These are phyloP conservation scores for Pterostichus niger DNA, from an alignment of 2,888 invertebrate genomes.

Conservation along the genomic window DNA sequence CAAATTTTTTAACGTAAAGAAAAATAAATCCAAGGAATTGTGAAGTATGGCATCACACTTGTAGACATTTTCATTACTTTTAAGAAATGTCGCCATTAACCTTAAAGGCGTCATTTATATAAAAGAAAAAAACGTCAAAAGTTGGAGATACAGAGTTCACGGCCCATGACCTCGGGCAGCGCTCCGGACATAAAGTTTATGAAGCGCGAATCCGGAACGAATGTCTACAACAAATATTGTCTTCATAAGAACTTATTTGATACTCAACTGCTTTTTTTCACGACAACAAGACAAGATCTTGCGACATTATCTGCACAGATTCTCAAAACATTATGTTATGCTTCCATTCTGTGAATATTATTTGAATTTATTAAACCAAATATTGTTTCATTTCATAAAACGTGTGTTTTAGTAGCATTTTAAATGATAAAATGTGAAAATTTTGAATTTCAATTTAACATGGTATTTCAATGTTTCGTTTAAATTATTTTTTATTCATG, in stretches of 20 bases:
- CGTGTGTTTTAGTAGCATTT: too few species aligned
- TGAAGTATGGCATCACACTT: slow-evolving; percentile 34
- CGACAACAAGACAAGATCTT: background rate
- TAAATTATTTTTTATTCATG: too few species aligned
- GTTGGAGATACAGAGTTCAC: slow-evolving; percentile 59
- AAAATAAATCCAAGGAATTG: slow-evolving; percentile 3
- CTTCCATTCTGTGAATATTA: too few species aligned
- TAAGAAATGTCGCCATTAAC: slow-evolving; percentile 58
- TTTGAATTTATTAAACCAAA: too few species aligned
- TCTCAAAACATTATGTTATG: background rate
- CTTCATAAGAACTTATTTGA: slow-evolving; percentile 51
- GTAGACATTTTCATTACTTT: slow-evolving; percentile 59
- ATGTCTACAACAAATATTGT: slow-evolving; percentile 59
- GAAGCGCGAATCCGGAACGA: slow-evolving; percentile 61
- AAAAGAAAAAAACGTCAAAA: slow-evolving; percentile 42
- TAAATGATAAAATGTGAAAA: too few species aligned
- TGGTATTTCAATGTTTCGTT: too few species aligned
- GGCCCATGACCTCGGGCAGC: slow-evolving; percentile 34
- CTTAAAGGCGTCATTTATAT: slow-evolving; percentile 61
- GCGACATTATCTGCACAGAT: slow-evolving; percentile 4
- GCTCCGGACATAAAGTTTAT: slow-evolving; percentile 47
- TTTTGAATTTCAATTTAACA: too few species aligned
- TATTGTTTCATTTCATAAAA: too few species aligned
- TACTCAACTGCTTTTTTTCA: background rate
- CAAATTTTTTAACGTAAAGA: background rate